Evolutionary conservation across 2,797 vertebrate species (phyloP), one percentile per base, ranked within the genome.

Genomic region (Cuculus canorus): DNA sequence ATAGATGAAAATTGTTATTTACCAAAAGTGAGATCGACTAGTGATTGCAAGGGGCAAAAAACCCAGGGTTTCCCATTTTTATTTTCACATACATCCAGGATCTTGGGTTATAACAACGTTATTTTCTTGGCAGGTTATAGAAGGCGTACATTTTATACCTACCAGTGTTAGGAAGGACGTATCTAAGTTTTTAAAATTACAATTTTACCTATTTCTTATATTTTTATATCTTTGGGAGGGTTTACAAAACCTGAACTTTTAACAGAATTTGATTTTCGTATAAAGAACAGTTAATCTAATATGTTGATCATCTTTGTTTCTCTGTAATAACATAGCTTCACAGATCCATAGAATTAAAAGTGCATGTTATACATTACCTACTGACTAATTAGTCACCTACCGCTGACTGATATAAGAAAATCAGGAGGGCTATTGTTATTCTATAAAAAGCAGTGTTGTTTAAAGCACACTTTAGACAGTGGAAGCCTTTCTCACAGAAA

Each of bases 401-500:
- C 13, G 11, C 6, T 65, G 25, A 24, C 7, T 80, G 5, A 0
- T 39, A 14, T 43, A 53, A 88, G 45, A 78, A 80, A 72, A 63
- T 13, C 33, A 33, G 24, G 65, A 77, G 27, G 64, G 78, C 82
- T 77, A 6, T 24, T 88, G 69, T 90, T 61, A 60, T 18, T 81
- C 23, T 22, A 32, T 86, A 73, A 92, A 91, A 77, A 85, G 10
- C 19, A n/a, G 52, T 30, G 27, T 47, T 64, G 21, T 83, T 95
- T 63, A 94, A 96, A 96, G 87, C 86, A 33, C 68, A 33, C 68
- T 77, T 83, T 25, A 76, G 56, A 77, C 21, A 78, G 53, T 80
- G 37, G 71, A 86, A 92, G 30, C 13, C 39, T 87, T 85, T 93
- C 56, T 79, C 32, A 72, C 21, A 72, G 39, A 77, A 91, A 48